Percentiles rank a stretch among this genome's conserved stretches.
Evolutionary conservation across 1,140 invertebrate genomes (phyloP).

Genomic region (Whitmania pigra): DNA sequence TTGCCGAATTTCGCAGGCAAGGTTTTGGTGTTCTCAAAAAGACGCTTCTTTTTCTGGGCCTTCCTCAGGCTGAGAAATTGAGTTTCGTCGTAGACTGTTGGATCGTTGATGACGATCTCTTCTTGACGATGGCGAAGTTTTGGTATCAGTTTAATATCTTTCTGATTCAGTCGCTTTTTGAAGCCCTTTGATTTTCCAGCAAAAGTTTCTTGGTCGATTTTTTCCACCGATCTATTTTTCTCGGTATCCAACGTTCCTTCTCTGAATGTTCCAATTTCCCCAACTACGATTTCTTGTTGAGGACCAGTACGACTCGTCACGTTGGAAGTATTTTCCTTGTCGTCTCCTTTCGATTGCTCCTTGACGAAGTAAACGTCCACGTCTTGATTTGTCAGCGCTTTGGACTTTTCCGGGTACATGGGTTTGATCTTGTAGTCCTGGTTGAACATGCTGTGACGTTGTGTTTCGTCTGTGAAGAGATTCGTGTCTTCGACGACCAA

Average conservation of each 20-base stretch:
- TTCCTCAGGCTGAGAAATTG: neutral
- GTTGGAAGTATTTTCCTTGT: neutral
- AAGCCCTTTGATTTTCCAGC: neutral
- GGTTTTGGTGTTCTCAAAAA: conserved; percentile 1
- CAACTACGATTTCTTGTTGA: neutral
- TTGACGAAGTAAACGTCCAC: neutral
- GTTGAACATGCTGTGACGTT: neutral
- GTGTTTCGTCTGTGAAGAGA: conserved; percentile 6
- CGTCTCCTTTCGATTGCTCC: neutral
- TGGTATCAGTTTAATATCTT: neutral
- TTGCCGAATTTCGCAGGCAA: neutral
- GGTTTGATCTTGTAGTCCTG: conserved; percentile 1
- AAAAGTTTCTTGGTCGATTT: neutral
- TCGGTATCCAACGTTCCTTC: neutral
- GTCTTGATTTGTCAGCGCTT: neutral
- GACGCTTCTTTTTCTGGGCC: neutral
- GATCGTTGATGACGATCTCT: neutral
- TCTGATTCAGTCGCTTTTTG: neutral
- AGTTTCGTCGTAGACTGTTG: conserved; percentile 4
- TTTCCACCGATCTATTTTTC: neutral
- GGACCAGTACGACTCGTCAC: neutral
- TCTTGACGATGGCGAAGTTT: neutral
- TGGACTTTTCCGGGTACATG: neutral
- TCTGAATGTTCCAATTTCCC: conserved; percentile 6
- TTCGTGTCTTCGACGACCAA: conserved; percentile 4